Evolutionary conservation across 2,797 vertebrate species (phyloP), one percentile per base, ranked within the genome.

Genomic region (Fratercula arctica): DNA sequence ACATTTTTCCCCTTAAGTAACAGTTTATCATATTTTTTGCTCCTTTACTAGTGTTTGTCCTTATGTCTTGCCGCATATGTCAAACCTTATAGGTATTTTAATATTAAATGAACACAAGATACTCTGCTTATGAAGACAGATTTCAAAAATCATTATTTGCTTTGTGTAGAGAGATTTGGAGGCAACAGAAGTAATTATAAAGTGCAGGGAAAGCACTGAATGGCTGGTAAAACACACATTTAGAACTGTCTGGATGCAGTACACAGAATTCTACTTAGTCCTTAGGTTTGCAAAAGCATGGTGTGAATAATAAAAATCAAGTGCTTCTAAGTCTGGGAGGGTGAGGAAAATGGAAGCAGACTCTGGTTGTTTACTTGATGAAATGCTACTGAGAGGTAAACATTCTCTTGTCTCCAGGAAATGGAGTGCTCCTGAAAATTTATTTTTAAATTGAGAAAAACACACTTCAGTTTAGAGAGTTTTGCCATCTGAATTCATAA

Each of bases 281-380:
- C 29, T 54, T 43, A 14, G 8, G 45, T 87, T 96, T 95, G 33
- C 46, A 90, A 86, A 96, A 95, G 29, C 16, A 23, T 28, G 68
- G 24, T 56, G 26, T 80, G 33, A 95, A 95, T 92, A 96, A 93
- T 84, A 96, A 97, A 90, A 74, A 93, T 79, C 25, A 96, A 95
- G 35, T 85, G 15, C 29, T 39, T 89, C n/a, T 91, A 72, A 9
- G 33, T 48, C 28, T 57, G 11, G 23, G 41, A 84, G 11, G 28
- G 29, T 26, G 10, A 92, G 9, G 39, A 78, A 92, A 84, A 75
- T 33, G 10, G 48, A 90, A 93, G 29, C 11, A 83, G 46, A 43
- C n/a, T 75, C 35, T 68, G 15, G 31, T 48, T 95, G 63, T 43
- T 76, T 60, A 61, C 59, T 70, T 93, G 70, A 82, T 70, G 59